These are phyloP conservation scores for Ectemnius lituratus DNA, from an alignment of 2,888 invertebrate genomes.

Conservation along the genomic window DNA sequence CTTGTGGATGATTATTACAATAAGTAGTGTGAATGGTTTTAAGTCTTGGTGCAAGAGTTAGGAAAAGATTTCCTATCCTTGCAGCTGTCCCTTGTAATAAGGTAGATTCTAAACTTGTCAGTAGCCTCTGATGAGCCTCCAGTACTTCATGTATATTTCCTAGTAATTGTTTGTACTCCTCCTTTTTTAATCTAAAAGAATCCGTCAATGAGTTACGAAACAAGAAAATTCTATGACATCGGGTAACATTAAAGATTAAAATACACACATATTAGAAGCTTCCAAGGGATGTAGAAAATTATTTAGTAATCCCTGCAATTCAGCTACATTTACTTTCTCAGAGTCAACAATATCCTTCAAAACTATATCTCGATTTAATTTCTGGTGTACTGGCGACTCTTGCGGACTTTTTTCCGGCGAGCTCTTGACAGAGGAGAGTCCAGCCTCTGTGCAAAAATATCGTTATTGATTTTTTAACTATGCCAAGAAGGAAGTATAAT, in stretches of 20 bases:
- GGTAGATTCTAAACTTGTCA: constrained; percentile 88
- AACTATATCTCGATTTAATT: constrained; percentile 90
- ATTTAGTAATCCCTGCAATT: constrained; percentile 90
- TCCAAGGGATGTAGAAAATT: constrained; percentile 94
- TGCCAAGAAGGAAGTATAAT: neutral
- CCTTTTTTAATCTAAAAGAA: constrained; percentile 84
- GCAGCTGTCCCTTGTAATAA: constrained; percentile 86
- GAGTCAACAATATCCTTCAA: constrained; percentile 95
- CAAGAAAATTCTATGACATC: neutral
- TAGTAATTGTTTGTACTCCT: constrained; percentile 92
- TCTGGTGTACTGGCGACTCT: constrained; percentile 78
- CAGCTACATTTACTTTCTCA: constrained; percentile 93
- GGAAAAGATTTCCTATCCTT: constrained; percentile 93
- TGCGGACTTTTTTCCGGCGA: constrained; percentile 83
- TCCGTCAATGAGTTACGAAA: no score
- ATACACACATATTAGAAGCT: constrained; percentile 90
- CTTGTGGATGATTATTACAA: constrained; percentile 95
- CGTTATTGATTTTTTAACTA: neutral
- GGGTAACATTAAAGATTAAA: neutral
- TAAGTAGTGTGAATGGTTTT: constrained; percentile 93
- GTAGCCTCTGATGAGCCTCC: constrained; percentile 89
- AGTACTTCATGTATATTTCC: constrained; percentile 94
- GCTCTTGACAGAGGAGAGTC: constrained; percentile 82
- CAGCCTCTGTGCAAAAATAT: constrained; percentile 76
- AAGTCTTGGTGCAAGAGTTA: constrained; percentile 89